Evolutionary conservation across 2,797 vertebrate species (phyloP), one percentile per base, ranked within the genome.

Genomic region (Serranus cabrilla): DNA sequence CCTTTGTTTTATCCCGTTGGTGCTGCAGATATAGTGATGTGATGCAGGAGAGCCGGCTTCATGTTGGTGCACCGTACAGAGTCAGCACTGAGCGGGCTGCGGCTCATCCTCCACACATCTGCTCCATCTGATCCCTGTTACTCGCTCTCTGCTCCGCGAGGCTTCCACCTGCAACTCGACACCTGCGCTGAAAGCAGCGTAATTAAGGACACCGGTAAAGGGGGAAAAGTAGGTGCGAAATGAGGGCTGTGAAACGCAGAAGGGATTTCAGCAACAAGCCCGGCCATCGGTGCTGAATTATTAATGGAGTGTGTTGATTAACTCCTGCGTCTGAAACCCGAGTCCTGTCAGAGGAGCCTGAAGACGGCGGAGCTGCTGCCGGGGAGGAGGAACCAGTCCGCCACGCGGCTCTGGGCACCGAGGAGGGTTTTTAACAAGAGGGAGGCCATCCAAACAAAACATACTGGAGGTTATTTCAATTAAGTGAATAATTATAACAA

Each of bases 301-400:
- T 96, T 95, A 52, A 96, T 68, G 13, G 9, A n/a, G 40, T 47
- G 74, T 80, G 89, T 90, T 89, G 89, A 92, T 90, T 84, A 93
- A 80, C 69, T 87, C 74, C 67, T 84, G 68, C 34, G 46, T 55
- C 72, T 85, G 93, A 92, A 94, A 95, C 82, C 59, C 0, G 82
- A 95, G 82, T 80, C 80, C 77, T 23, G 55, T 62, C 71, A 47
- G 51, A 69, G 74, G 64, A 77, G 82, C 64, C 80, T 81, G 70
- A 11, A 72, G 80, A 87, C 76, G 65, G 58, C 78, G 34, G 71
- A 45, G 62, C 70, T 72, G 70, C 62, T 54, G 45, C 68, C 23
- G 2, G n/a, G 54, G 13, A n/a, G 17, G 63, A 42, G 18, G 1
- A 13, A 12, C 37, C 17, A 12, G 6, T 27, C 45, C 7, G 4